Evolutionary conservation across 92 coral and sea anemone genomes (phyloP), one percentile per base, ranked within the genome.

Genomic region (Epizoanthus fatuus): DNA sequence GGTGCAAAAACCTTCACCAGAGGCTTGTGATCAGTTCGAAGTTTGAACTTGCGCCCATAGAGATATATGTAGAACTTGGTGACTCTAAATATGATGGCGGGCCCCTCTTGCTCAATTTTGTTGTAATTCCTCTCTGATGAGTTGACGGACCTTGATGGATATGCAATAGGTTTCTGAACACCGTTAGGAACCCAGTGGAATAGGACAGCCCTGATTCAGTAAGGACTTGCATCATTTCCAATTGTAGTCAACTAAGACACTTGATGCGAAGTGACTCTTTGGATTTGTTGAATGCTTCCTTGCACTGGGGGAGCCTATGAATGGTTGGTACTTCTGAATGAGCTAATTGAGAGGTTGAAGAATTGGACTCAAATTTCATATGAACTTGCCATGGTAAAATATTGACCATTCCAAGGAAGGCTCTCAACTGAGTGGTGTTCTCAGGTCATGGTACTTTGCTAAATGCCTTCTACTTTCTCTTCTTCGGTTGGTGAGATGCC

Each of bases 391-490:
- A 49, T 82, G 89, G 76, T 87, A 91, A 57, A 0, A 0, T 0
- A 49, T 87, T 91, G 10, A 91, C 56, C 84, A 91, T 63, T 5
- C 89, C 89, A 3, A 91, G 86, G 69, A 91, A 87, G 37, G 92
- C 17, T 58, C 79, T 44, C 2, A 84, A 49, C 67, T 91, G 95
- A n/a, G 90, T 84, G 45, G 69, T 56, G 70, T 88, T 91, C 83
- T 88, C 83, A 12, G 92, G 90, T n/a, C 32, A 62, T 53, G 92
- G 90, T 19, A 84, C 87, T 15, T 49, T 42, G n/a, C 64, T 56
- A 79, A 74, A 91, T 72, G 16, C 92, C 92, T 64, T 84, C 80
- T 4, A 88, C 81, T 77, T 88, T 88, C 83, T 91, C 92, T 6
- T 91, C 92, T 6, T 71, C 63, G 10, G 89, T 91, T 37, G 90